Base-by-base conservation (phyloP, 2,888 invertebrate species). In the Beris chalybata region DNA sequence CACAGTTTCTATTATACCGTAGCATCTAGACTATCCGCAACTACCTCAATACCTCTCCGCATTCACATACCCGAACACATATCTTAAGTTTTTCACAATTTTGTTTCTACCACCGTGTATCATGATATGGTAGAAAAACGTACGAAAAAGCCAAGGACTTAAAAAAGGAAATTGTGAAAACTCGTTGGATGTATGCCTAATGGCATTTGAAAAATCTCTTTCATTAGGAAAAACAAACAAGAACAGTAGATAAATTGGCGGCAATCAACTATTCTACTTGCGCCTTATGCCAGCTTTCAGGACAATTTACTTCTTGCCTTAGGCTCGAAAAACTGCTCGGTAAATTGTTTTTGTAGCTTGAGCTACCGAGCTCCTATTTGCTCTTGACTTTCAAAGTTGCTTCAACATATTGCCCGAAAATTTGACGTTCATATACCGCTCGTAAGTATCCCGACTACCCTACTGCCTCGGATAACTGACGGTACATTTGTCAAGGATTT, bases 181-280 rank as follows among this genome's bases (percentile, higher is more conserved):
- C 63, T 65, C 63, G 64, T 48, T 63, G 56, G 54, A 66, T 66
- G 50, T 68, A 64, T 53, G 66, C 64, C 66, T 68, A 68, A 68
- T 68, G 58, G 66, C 68, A 63, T 66, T 64, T 66, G 66, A 68
- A 64, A 68, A 68, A 68, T 66, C 66, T 66, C 66, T 68, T 66
- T 66, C 66, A 66, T 66, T 68, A 64, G 66, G 66, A 66, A 66
- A 50, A 68, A 66, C 68, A 68, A 68, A 68, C 68, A 68, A 66
- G 64, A 58, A 64, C 64, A 57, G 58, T 58, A 68, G 66, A 68
- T 68, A 66, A 68, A 68, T 68, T 68, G 66, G 54, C 64, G 68
- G 68, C 68, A 68, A 68, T 68, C 68, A 68, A 68, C 68, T 68
- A 68, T 66, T 68, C 64, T 68, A 64, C 66, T 64, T 68, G 68